Base-by-base conservation (phyloP, 2,888 invertebrate genomes). In the Drosophila mulleri region DNA sequence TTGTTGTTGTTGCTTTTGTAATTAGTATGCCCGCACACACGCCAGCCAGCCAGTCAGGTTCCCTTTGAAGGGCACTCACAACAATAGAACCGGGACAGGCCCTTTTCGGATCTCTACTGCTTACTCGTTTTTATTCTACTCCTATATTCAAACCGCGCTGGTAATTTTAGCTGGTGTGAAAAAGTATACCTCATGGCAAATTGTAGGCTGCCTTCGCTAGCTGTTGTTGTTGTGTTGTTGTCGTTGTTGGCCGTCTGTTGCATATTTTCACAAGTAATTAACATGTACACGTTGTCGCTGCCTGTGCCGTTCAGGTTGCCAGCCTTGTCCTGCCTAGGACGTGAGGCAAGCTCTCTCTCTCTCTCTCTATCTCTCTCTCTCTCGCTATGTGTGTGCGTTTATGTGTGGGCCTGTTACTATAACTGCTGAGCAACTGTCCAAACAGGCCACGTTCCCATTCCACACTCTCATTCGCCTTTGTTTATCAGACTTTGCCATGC, bases 211-310 rank as follows among this genome's bases (percentile, higher is more conserved):
- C 53, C 67, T 63, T 61, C 41, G 1, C 37, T 11, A 8, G n/a
- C 23, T 23, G 37, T 23, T 37, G 52, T 52, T 54, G 48, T 29
- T 54, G 54, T 20, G 41, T 39, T 52, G 35, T 37, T 12, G 39
- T 53, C 12, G 39, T 39, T 39, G 39, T 54, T 47, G 70, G 71
- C 81, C 81, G 88, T 85, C 77, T 88, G 88, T 82, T 86, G 85
- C 85, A 83, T 86, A 86, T 86, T 86, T 86, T 88, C 88, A 88
- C 85, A 88, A 86, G 85, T 86, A 86, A 86, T 86, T 88, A 86
- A 85, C 88, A 88, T 86, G 85, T 86, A 82, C 81, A 75, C 63
- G 84, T 68, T 75, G 82, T 80, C 63, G 69, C 61, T 77, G 72
- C 64, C 37, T 57, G 35, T 56, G 42, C 61, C 61, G 64, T 72